Evolutionary conservation across 1,140 invertebrate genomes (phyloP), one percentile per base, ranked within the genome.

Genomic region (Mylabris phalerata): DNA sequence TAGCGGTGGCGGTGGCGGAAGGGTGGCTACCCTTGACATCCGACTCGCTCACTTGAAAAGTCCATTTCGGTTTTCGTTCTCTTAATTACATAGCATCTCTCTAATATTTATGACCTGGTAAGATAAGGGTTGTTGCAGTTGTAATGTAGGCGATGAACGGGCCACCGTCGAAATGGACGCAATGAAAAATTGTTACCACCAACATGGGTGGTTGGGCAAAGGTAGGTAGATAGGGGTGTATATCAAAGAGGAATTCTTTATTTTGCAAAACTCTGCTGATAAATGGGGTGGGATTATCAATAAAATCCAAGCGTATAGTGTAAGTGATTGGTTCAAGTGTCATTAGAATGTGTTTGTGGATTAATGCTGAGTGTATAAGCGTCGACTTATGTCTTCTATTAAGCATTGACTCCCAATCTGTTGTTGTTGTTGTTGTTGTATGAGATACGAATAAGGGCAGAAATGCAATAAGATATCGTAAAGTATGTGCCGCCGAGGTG

Each of bases 391-490:
- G 41, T 11, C 41, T 42, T 42, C 41, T 42, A 19, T 19, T 19
- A 19, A 19, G 39, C 39, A 40, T 40, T 40, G 39, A 40, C 39
- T 42, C 11, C 11, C 41, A 6, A 10, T 42, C 10, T 42, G 32
- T 32, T 32, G 7, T 32, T 7, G 7, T 19, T 19, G 32, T 4
- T 32, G 4, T 32, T 4, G 4, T 32, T 32, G 32, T 32, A 5
- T 32, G 32, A 32, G 7, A 32, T 4, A 32, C 32, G 32, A 32
- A 32, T 32, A 32, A 32, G 32, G 38, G 50, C 45, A 50, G 60
- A 62, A 58, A 62, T 55, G 60, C 50, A 52, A 62, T 62, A 62
- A 61, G 60, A 61, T 62, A 62, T 62, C 56, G 50, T 58, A 62
- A 62, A 62, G 60, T 62, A 62, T 62, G 60, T 62, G 57, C 59